Base-by-base conservation (phyloP, 2,888 invertebrate species). In the Chrysolina americana region DNA sequence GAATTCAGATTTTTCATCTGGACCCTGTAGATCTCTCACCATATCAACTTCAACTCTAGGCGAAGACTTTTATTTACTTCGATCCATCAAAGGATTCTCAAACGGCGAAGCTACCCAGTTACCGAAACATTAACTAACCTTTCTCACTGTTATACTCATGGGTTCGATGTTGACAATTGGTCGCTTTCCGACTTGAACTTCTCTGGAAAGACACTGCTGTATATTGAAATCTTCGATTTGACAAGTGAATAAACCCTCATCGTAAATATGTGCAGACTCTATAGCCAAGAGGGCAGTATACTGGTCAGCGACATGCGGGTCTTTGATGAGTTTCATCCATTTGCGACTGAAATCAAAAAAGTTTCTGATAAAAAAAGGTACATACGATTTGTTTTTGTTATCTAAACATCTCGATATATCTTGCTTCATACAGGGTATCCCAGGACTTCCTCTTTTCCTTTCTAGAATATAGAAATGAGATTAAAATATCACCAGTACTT, bases 171-270 rank as follows among this genome's bases (percentile, higher is more conserved):
- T 91, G 65, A 94, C 91, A 77, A 91, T 89, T 0, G 94, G 94
- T 2, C 93, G 91, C 53, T 92, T 89, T 78, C 88, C 88, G 17
- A 95, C 91, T 28, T 91, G 90, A 47, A 94, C 88, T 73, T 91
- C 88, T 70, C 92, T 87, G 65, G 92, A 92, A 78, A 91, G 89
- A 85, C 94, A 94, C 76, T 94, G 91, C 78, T 93, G 91, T 65
- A 92, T 88, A n/a, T 92, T 92, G 82, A 91, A 92, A 83, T 94
- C 94, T 70, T 91, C 90, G 41, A 93, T 94, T 83, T 94, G 93
- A 86, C 96, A 96, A 3, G 94, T 94, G 89, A 95, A 96, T 73
- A 92, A 90, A 19, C 96, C 96, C 23, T 92, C 92, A 84, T 96
- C 96, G 47, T 92, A 89, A 23, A 89, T 88, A 75, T 91, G 91